Evolutionary conservation across 2,797 vertebrate species (phyloP).

Genomic region (Phoebastria nigripes): DNA sequence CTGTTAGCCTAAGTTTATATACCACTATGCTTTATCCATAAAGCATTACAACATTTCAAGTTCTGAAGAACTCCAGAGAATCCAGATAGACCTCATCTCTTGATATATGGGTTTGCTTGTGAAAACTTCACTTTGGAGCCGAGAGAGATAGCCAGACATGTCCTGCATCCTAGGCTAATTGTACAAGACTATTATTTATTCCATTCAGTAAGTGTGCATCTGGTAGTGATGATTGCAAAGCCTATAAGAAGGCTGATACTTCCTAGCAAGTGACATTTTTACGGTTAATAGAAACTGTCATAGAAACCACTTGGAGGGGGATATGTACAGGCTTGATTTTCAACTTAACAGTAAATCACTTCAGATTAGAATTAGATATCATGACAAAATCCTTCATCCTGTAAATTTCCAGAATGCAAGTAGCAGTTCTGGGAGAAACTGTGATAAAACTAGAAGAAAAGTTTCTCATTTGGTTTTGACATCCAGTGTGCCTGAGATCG

Average conservation of each 20-base stretch:
- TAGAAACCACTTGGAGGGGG: constrained; percentile 48
- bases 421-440: constrained; percentile 1
- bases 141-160: neutral
- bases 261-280: constrained; percentile 68
- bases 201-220: constrained; percentile 53
- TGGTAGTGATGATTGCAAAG: constrained; percentile 58
- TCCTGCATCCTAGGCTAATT: constrained; percentile 57
- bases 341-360: constrained; percentile 59
- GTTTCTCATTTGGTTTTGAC: constrained; percentile 24
- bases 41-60: neutral
- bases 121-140: constrained; percentile 15
- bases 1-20: neutral
- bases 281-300: constrained; percentile 65
- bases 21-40: neutral
- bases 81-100: neutral
- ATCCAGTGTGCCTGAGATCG: neutral
- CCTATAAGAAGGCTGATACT: constrained; percentile 62
- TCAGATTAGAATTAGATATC: constrained; percentile 60
- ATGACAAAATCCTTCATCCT: constrained; percentile 44
- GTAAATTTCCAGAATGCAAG: constrained; percentile 44
- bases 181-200: constrained; percentile 49
- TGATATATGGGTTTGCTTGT: neutral
- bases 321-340: constrained; percentile 58
- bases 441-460: constrained; percentile 36
- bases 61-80: neutral